Conservation (phyloP, 2,888 invertebrate species). For the Dorcus hopei region DNA sequence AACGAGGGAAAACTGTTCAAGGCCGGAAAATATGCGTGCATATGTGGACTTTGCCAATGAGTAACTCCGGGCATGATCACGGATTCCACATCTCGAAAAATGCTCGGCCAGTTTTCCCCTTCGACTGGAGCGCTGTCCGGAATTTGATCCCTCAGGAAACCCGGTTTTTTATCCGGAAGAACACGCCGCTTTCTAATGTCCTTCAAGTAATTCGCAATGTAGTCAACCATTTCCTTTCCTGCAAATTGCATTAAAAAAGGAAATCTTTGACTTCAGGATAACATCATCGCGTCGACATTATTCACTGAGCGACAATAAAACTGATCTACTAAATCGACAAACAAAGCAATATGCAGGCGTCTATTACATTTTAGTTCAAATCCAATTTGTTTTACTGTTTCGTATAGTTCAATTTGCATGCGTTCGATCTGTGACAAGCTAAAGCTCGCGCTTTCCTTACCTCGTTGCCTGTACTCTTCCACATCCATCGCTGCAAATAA, state of each 20-base stretch:
- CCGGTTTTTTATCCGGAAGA: constrained; percentile 91
- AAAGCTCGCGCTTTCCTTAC: constrained; percentile 42
- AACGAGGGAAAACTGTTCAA: constrained; percentile 91
- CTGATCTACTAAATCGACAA: not conserved
- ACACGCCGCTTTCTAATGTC: constrained; percentile 86
- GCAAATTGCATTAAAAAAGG: not conserved
- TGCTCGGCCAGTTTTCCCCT: constrained; percentile 88
- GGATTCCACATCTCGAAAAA: constrained; percentile 87
- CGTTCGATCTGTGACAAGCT: not conserved
- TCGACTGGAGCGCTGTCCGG: constrained; percentile 83
- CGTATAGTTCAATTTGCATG: constrained; percentile 24
- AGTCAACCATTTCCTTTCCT: constrained; percentile 99
- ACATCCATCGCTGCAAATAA: constrained; percentile 48
- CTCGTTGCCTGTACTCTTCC: constrained; percentile 54
- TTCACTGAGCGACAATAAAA: not conserved
- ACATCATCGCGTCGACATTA: not conserved
- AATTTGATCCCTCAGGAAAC: constrained; percentile 83
- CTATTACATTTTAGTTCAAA: constrained; percentile 6
- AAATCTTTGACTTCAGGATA: not conserved
- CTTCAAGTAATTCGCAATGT: constrained; percentile 94
- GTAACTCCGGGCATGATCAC: constrained; percentile 98
- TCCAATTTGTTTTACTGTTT: constrained; percentile 23
- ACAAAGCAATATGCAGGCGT: not conserved
- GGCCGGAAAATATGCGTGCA: constrained; percentile 98
- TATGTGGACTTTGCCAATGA: constrained; percentile 96